A percentile compares a stretch with the other conserved stretches of the same genome.
These are phyloP conservation scores for Zoanthus gigantus DNA, from an alignment of 92 coral and sea anemone genomes.

Conservation along the genomic window DNA sequence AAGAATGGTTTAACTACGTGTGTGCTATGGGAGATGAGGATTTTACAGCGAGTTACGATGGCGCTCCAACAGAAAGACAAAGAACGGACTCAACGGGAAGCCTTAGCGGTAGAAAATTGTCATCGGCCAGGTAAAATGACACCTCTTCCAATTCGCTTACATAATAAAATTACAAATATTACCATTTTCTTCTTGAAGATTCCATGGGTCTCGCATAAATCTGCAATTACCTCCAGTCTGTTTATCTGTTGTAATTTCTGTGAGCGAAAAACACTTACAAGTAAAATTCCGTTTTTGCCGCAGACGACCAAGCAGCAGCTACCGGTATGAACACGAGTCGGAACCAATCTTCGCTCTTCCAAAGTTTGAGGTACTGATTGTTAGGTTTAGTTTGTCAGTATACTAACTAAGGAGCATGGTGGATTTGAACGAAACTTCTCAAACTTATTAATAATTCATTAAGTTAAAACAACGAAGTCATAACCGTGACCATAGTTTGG, in stretches of 20 bases:
- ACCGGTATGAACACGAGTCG: conserved; percentile 97
- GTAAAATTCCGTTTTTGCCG: conserved; percentile 1
- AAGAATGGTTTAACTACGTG: conserved; percentile 97
- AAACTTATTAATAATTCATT: too few species aligned
- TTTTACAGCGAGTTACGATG: conserved; percentile 71
- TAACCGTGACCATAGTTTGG: too few species aligned
- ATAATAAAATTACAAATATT: background rate
- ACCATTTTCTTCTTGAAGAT: background rate
- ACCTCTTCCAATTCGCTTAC: background rate
- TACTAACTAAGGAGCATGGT: background rate
- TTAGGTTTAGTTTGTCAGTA: background rate
- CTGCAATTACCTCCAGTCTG: too few species aligned
- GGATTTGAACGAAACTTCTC: too few species aligned
- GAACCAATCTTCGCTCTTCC: conserved; percentile 96
- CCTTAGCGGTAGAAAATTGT: conserved; percentile 33
- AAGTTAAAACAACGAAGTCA: too few species aligned
- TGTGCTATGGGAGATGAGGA: conserved; percentile 93
- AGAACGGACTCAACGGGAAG: conserved; percentile 52
- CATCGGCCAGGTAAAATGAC: conserved; percentile 17
- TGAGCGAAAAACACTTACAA: background rate
- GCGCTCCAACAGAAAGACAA: conserved; percentile 59
- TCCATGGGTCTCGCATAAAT: too few species aligned
- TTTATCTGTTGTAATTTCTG: too few species aligned
- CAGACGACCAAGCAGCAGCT: conserved; percentile 73
- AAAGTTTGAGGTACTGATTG: conserved; percentile 70